Percentiles rank a stretch among this genome's conserved stretches.
phyloP scores from a whole-genome alignment of 1,140 invertebrate genomes.

The Macrostomum lignano region DNA sequence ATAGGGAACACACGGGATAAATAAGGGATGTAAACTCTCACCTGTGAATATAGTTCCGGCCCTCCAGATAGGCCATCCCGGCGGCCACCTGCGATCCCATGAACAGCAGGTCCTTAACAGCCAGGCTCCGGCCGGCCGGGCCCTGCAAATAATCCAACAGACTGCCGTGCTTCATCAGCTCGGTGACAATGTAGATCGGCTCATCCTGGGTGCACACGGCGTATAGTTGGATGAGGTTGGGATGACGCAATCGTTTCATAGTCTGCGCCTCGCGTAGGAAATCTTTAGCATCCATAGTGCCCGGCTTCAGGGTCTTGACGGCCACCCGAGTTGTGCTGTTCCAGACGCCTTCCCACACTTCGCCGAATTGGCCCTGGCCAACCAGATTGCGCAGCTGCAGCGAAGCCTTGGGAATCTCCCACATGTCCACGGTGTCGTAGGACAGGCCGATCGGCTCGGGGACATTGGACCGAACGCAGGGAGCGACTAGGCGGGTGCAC shows the following conservation, averaged over 20 bases:
- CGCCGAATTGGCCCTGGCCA: constrained; percentile 93
- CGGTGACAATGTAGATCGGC: too few relatives aligned
- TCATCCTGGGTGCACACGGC: constrained; percentile 93
- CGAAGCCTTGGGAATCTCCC: constrained; percentile 83
- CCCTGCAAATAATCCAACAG: constrained; percentile 38
- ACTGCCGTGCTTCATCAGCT: constrained; percentile 87
- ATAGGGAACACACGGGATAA: too few relatives aligned
- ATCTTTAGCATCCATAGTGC: constrained; percentile 91
- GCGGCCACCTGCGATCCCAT: constrained; percentile 92
- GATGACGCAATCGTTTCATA: constrained; percentile 77
- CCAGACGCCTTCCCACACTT: constrained; percentile 91
- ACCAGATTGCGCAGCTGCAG: constrained; percentile 76
- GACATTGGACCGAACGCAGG: neutral
- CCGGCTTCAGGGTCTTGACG: constrained; percentile 83
- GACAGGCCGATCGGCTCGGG: constrained; percentile 61
- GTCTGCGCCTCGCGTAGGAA: constrained; percentile 93
- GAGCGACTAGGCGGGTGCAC: constrained; percentile 27
- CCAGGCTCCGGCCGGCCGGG: constrained; percentile 46
- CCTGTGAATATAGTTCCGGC: constrained; percentile 91
- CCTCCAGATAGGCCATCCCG: constrained; percentile 95
- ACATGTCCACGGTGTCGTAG: constrained; percentile 75
- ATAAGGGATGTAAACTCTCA: too few relatives aligned
- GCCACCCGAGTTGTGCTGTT: constrained; percentile 92
- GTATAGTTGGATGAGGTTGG: constrained; percentile 77
- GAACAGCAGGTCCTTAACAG: constrained; percentile 72